Evolutionary conservation across 2,113 vertebrate species (phyloP).

Genomic region (Platanista minor): DNA sequence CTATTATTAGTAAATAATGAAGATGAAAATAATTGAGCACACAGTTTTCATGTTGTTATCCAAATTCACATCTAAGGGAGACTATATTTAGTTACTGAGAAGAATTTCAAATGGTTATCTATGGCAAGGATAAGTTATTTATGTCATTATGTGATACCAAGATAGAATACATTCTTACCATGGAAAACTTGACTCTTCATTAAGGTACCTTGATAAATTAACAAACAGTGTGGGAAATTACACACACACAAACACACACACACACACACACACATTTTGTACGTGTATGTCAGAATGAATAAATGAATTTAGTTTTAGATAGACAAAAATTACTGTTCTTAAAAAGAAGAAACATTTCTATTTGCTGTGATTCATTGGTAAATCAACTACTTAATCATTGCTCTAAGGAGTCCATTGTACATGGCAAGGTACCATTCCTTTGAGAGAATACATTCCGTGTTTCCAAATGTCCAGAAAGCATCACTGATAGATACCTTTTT

Average conservation of each 20-base stretch:
- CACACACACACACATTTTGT: neutral
- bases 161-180: neutral
- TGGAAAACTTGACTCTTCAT: neutral
- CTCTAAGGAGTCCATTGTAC: neutral
- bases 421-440: neutral
- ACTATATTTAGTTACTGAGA: neutral
- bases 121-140: neutral
- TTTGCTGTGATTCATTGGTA: neutral
- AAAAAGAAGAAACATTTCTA: constrained; percentile 19
- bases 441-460: neutral
- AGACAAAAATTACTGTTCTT: neutral
- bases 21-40: neutral
- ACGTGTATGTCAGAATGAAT: neutral
- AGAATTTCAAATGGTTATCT: constrained; percentile 22
- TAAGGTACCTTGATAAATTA: neutral
- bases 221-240: neutral
- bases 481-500: neutral
- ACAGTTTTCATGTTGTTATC: neutral
- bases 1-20: neutral
- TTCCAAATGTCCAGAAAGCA: neutral
- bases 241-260: neutral
- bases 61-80: neutral
- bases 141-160: constrained; percentile 8
- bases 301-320: neutral
- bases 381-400: neutral